Base-by-base conservation (phyloP, 2,113 vertebrate species). In the Antechinus stuartii region DNA sequence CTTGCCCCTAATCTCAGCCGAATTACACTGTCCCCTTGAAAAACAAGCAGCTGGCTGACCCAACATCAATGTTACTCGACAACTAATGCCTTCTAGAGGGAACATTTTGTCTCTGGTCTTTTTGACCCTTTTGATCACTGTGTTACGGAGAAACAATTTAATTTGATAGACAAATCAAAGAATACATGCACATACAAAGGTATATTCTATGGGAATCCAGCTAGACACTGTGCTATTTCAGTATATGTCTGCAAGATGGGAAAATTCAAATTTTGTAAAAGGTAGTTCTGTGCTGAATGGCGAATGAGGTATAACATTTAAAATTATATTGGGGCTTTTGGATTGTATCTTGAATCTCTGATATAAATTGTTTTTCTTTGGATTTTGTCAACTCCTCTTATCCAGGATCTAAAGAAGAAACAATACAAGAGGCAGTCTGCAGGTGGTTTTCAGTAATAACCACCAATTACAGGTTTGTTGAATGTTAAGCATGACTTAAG, bases 71-170 rank as follows among this genome's bases (percentile, higher is more conserved):
- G 56, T 90, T 61, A 1, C 25, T n/a, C 12, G 56, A n/a, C 54
- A 22, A 57, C 92, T 91, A 92, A 25, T 52, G 19, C 89, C 46
- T n/a, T 57, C 3, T 26, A 46, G 90, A 0, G 0, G 68, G 30
- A 90, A 19, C 30, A 84, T 4, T 7, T 16, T 49, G 54, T 54
- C 46, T 35, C 52, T 19, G 42, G 76, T 50, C 9, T 90, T 47
- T 0, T 47, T 27, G 91, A 97, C 93, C 16, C 89, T 35, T 52
- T 47, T 92, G 94, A 93, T 61, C 47, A 23, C 0, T 2, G 54
- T 93, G 97, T 98, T 92, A 96, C 68, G 97, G 96, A 94, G 89
- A 26, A 90, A 97, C 96, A 97, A n/a, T 11, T 16, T 26, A 98
- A 98, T 42, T 84, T 84, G n/a, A 84, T 42, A 42, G n/a, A 84